A percentile compares a stretch with the other conserved stretches of the same genome.
Evolutionary conservation across 2,888 invertebrate species (phyloP).

Genomic region (Chaetogeoica ovagalla): DNA sequence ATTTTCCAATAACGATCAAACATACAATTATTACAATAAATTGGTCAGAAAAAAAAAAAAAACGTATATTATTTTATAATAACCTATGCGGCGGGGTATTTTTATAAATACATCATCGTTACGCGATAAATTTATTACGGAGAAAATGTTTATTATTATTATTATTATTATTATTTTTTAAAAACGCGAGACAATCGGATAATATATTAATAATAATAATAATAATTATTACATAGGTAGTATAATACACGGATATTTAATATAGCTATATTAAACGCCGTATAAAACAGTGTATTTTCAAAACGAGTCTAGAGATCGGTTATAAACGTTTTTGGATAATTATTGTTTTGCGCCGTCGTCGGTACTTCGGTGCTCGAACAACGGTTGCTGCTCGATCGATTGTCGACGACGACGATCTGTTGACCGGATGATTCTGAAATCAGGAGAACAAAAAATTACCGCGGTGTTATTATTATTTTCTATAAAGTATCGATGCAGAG

Average conservation of each 20-base stretch:
- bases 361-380: background rate
- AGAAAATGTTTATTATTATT: no score
- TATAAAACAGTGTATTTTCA: background rate
- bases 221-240: background rate
- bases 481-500: no score
- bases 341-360: background rate
- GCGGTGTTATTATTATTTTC: no score
- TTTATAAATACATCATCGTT: background rate
- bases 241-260: no score
- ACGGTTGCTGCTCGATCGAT: background rate
- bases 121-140: background rate
- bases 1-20: no score
- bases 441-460: no score
- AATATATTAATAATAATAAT: no score
- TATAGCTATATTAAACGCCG: background rate
- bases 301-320: slow-evolving; percentile 26
- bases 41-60: background rate
- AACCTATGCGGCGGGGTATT: no score
- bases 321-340: slow-evolving; percentile 26
- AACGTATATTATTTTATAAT: background rate
- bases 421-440: slow-evolving; percentile 12
- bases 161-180: background rate
- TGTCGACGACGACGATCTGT: background rate
- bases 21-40: background rate
- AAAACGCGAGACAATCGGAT: background rate